phyloP scores from a whole-genome alignment of 2,888 invertebrate species.

The Chymomyza amoena region DNA sequence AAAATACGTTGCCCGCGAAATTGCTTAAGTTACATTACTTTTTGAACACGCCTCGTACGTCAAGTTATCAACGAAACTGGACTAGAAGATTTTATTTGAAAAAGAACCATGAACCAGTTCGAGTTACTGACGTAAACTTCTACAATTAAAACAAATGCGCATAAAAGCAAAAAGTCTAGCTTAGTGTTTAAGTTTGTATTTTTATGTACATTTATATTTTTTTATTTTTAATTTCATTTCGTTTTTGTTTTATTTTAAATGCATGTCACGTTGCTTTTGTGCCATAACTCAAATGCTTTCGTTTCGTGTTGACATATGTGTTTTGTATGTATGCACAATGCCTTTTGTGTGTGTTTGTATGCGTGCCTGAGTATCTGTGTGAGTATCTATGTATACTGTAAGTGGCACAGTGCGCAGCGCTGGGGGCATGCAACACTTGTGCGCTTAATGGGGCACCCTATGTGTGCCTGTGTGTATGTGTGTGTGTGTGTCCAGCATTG shows the following conservation, averaged over 20 bases:
- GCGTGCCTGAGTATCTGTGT: background rate
- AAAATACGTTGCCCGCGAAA: no score
- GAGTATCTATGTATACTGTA: background rate
- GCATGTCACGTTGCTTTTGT: background rate
- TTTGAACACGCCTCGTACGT: no score
- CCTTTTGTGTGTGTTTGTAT: background rate
- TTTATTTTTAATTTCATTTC: no score
- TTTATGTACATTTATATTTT: background rate
- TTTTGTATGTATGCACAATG: background rate
- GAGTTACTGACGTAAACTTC: background rate
- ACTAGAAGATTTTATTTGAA: no score
- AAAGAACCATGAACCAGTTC: background rate
- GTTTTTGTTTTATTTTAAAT: background rate
- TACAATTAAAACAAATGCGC: background rate
- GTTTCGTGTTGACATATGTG: background rate
- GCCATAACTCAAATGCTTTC: background rate
- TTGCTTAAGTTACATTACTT: no score
- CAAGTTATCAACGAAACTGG: no score
- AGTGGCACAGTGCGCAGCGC: slow-evolving; percentile 47
- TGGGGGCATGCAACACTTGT: slow-evolving; percentile 50
- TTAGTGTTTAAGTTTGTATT: background rate
- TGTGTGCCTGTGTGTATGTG: background rate
- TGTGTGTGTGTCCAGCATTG: slow-evolving; percentile 1
- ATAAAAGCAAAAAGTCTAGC: background rate
- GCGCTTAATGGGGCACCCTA: slow-evolving; percentile 10